Evolutionary conservation across 2,888 invertebrate species (phyloP), one percentile per base, ranked within the genome.

Genomic region (Phragmatobia fuliginosa): DNA sequence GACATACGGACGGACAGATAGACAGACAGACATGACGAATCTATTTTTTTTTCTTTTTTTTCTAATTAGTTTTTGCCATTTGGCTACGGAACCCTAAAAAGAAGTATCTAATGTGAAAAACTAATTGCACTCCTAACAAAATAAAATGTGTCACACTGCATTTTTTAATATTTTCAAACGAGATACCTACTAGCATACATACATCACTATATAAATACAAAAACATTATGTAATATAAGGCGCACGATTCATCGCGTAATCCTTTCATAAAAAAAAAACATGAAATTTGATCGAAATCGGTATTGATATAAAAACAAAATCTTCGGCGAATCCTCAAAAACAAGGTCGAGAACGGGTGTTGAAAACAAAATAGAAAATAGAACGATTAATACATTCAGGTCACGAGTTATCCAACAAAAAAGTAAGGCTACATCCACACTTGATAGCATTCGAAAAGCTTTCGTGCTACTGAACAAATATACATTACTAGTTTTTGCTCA

Each of bases 311-410:
- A 71, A 70, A 77, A 33, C 62, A 70, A 71, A 69, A 65, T 65
- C 62, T 71, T 68, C 25, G 38, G 67, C 25, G 62, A 66, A 67
- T 62, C 52, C 60, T 56, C 49, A 78, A 81, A 78, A 81, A 72
- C 72, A 81, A 72, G 62, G 66, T 2, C 45, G 28, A 65, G 16
- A 28, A 62, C 52, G 66, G 33, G 41, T 11, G 33, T 49, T 64
- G 65, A 61, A 69, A 79, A 70, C 60, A 28, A 66, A 78, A 78
- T 78, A 70, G 72, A 28, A 67, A 75, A 78, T 78, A 70, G 72
- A 73, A 67, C 73, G 32, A 28, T 73, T 32, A 59, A 49, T 36
- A 61, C 60, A 67, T 67, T 67, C 67, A 49, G 36, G 61, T 61
- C 67, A 67, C 61, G 67, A 49, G 18, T 28, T 66, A 66, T 18